Base-by-base conservation (phyloP, 2,888 invertebrate species). In the Pardosa pseudoannulata region DNA sequence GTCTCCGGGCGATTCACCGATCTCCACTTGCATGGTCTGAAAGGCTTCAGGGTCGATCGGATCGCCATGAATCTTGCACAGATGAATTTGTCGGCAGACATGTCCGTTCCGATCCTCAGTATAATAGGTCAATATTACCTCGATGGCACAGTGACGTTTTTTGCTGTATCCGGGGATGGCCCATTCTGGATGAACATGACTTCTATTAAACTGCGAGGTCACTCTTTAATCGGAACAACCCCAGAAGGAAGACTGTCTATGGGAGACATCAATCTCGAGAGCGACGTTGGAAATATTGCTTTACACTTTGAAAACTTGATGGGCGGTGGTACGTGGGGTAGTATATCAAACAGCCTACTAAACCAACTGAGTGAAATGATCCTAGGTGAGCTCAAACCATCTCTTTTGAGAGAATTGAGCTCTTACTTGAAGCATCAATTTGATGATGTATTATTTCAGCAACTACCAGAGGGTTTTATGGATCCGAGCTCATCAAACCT, bases 331-430 rank as follows among this genome's bases (percentile, higher is more conserved):
- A 94, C 96, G 89, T 93, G 96, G 87, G 96, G 95, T 0, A 93
- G 93, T 62, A 91, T 94, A 3, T 75, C 86, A 7, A 89, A 90
- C 68, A 74, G 88, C 79, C 93, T 94, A 80, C 92, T 97, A 65
- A 97, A 97, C 91, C 95, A 96, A 0, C 94, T 96, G 0, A 96
- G 96, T 0, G 94, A 94, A 16, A 94, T 96, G 88, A 93, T 97
- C 11, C 97, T 97, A 90, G 96, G 96, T 91, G 95, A 95, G 11
- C 95, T 97, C 90, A 97, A 97, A 91, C 96, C 96, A 0, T 95
- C 95, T 89, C 94, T 97, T 88, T 92, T 97, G 29, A 93, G 94
- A 0, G 95, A 95, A 90, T 93, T 96, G 0, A 93, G 95, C 89
- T 93, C 92, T 0, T 95, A 95, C 91, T 94, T 97, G 0, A 95